Evolutionary conservation across 2,888 invertebrate genomes (phyloP), one percentile per base, ranked within the genome.

Genomic region (Blastobasis lacticolella): DNA sequence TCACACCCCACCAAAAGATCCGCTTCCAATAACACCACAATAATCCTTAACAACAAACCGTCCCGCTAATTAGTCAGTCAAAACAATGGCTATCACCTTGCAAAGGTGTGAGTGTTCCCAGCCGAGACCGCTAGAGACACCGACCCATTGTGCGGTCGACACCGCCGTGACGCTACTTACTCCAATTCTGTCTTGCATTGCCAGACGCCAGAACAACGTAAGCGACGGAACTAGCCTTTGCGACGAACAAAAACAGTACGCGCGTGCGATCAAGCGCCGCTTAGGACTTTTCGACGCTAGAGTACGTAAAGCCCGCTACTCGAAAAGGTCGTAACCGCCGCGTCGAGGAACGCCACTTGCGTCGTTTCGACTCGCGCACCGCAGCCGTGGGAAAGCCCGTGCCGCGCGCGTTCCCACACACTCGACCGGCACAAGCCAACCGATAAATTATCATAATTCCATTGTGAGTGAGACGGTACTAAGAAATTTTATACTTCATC

Each of bases 391-490:
- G 89, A 89, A 89, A 80, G 83, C 84, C 81, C 82, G 88, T 84
- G 83, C 82, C 82, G 77, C 73, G 84, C 86, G 83, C 88, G 89
- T 89, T 88, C 89, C 89, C 89, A 89, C 88, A 87, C 87, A 87
- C 87, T 81, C 81, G 78, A 78, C 81, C 85, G 85, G 87, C 86
- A 88, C 87, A 84, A 86, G 88, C 85, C 85, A 88, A 84, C 80
- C 87, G 88, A 88, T 88, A 88, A 87, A 88, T 88, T 87, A 88
- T 87, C 88, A 88, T 88, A 88, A 88, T 87, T 87, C 87, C 84
- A 88, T 88, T 88, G 88, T 88, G 86, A 85, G 84, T 84, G 86
- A 85, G 87, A 86, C 87, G 85, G 81, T 88, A 86, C 87, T 81
- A 83, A 87, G 88, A 88, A 88, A 87, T 86, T 86, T 86, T 85